Conservation (phyloP, 2,797 vertebrate genomes). For the Brachymystax lenok region DNA sequence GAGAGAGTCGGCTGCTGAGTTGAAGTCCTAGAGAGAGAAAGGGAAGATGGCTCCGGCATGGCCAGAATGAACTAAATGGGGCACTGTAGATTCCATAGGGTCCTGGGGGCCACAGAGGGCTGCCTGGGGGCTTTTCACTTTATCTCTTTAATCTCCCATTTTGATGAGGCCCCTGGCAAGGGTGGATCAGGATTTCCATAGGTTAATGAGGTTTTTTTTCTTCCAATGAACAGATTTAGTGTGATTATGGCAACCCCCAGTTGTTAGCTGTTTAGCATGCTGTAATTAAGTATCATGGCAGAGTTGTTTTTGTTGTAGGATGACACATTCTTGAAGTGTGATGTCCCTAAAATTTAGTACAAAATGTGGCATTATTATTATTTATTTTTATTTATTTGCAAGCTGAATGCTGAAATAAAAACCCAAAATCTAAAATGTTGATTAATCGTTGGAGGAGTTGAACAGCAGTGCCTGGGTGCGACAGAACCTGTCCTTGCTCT, state of each 20-base stretch:
- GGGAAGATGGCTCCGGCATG: background rate
- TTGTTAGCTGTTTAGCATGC: constrained; percentile 13
- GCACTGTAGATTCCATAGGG: background rate
- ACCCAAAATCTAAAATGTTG: constrained; percentile 34
- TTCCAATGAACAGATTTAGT: constrained; percentile 20
- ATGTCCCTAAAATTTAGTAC: constrained; percentile 34
- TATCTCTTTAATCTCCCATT: constrained; percentile 46
- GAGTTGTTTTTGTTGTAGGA: constrained; percentile 27
- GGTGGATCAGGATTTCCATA: constrained; percentile 44
- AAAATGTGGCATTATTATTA: constrained; percentile 13
- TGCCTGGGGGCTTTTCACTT: background rate
- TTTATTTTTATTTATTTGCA: background rate
- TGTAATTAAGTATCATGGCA: constrained; percentile 20
- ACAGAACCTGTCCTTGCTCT: background rate
- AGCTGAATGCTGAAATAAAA: too few species aligned
- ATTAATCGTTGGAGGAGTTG: too few species aligned
- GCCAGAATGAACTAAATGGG: background rate
- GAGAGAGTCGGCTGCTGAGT: constrained; percentile 46
- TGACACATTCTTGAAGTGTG: constrained; percentile 33
- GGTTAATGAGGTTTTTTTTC: constrained; percentile 42
- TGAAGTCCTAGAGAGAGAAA: constrained; percentile 33
- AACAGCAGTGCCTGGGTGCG: background rate
- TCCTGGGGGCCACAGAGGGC: background rate
- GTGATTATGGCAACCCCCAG: constrained; percentile 9
- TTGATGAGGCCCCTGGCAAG: constrained; percentile 45